These are phyloP conservation scores for Syngnathus scovelli DNA, from an alignment of 2,113 vertebrate genomes.

Conservation along the genomic window DNA sequence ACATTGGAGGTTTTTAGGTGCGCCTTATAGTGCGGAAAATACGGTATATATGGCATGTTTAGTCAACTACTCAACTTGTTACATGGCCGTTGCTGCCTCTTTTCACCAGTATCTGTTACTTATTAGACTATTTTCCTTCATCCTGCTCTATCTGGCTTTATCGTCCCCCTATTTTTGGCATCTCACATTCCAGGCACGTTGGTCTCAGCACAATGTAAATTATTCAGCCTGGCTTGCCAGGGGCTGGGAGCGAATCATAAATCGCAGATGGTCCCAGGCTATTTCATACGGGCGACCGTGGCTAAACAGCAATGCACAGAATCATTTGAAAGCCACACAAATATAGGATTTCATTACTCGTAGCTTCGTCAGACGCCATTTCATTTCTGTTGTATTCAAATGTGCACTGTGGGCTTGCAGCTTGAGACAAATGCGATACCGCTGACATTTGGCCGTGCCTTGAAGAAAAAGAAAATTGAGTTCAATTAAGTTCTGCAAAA, in stretches of 20 bases:
- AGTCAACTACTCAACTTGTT: conserved; percentile 51
- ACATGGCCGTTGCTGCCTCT: conserved; percentile 26
- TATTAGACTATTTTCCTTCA: conserved; percentile 36
- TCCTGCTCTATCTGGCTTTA: conserved; percentile 21
- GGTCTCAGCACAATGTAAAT: conserved; percentile 77
- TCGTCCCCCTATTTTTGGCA: conserved; percentile 61
- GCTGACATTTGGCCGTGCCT: conserved; percentile 39
- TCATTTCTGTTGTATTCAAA: conserved; percentile 43
- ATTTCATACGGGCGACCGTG: conserved; percentile 71
- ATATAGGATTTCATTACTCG: conserved; percentile 64
- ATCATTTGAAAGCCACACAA: conserved; percentile 64
- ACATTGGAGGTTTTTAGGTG: too few relatives aligned
- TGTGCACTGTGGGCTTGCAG: conserved; percentile 9
- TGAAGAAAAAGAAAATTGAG: conserved; percentile 39
- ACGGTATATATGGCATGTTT: conserved; percentile 25
- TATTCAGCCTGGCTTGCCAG: conserved; percentile 75
- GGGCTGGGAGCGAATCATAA: conserved; percentile 73
- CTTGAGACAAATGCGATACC: conserved; percentile 12
- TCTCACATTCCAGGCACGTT: conserved; percentile 73
- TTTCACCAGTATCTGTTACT: conserved; percentile 32
- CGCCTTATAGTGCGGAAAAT: too few relatives aligned
- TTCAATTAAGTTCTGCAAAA: conserved; percentile 38
- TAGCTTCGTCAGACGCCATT: conserved; percentile 34
- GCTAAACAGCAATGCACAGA: conserved; percentile 73
- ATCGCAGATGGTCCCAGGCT: conserved; percentile 70